These are phyloP conservation scores for Aviceda subcristata DNA, from an alignment of 2,113 vertebrate species.

Conservation along the genomic window DNA sequence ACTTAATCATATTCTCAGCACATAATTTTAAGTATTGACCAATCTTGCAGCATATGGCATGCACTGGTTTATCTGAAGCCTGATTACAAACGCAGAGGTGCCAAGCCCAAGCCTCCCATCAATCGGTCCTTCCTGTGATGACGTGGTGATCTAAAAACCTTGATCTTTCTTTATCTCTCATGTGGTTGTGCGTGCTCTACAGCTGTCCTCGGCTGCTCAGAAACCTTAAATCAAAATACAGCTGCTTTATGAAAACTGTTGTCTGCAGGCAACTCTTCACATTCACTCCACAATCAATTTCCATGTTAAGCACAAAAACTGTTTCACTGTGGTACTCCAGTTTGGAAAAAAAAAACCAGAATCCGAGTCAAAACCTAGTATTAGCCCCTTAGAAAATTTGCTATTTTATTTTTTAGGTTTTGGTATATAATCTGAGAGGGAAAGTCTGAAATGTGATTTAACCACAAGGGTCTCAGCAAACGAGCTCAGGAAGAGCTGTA, in stretches of 20 bases:
- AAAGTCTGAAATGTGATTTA: neutral
- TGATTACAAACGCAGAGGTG: neutral
- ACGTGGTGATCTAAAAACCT: neutral
- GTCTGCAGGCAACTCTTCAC: neutral
- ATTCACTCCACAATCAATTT: neutral
- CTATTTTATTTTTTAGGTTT: neutral
- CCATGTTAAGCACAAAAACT: neutral
- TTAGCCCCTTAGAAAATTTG: neutral
- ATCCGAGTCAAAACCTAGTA: neutral
- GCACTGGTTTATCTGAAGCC: slow-evolving; percentile 26
- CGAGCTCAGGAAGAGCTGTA: neutral
- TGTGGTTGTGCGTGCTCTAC: neutral
- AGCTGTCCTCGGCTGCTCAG: neutral
- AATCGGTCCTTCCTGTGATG: neutral
- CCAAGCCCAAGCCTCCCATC: neutral
- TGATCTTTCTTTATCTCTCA: neutral
- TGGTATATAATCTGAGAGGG: neutral
- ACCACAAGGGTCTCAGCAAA: neutral
- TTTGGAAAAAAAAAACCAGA: neutral
- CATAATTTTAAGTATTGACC: neutral
- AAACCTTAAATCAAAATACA: neutral
- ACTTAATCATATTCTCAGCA: neutral
- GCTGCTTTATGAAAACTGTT: neutral
- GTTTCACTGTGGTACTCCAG: neutral
- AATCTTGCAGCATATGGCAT: slow-evolving; percentile 9